Conservation (phyloP, 1,140 invertebrate genomes). For the Ctenoplectra terminalis region DNA sequence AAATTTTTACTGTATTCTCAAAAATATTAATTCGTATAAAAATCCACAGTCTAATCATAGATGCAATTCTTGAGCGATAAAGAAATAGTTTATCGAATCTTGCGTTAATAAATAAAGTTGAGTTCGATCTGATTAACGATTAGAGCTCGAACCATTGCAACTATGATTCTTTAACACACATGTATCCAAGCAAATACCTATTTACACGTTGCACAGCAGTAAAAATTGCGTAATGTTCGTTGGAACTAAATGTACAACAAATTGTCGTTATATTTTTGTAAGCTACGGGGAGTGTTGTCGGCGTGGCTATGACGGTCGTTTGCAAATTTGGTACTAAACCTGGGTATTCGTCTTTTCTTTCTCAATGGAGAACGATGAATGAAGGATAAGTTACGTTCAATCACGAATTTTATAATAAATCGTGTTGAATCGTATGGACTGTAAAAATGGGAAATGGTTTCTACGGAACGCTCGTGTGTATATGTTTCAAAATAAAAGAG, state of each 20-base stretch:
- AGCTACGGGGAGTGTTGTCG: neutral
- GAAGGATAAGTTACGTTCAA: neutral
- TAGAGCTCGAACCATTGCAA: neutral
- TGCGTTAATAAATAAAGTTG: neutral
- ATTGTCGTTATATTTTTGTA: conserved; percentile 53
- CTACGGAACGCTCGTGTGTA: conserved; percentile 18
- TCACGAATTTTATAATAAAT: neutral
- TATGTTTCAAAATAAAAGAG: conserved; percentile 22
- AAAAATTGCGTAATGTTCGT: no score
- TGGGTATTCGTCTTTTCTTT: no score
- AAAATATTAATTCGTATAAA: no score
- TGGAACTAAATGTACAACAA: conserved; percentile 2
- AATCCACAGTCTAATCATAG: no score
- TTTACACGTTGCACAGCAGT: neutral
- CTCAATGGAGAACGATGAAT: neutral
- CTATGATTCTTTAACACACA: conserved; percentile 5
- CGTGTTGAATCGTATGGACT: no score
- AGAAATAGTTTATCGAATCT: no score
- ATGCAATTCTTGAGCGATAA: no score
- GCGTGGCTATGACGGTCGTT: neutral
- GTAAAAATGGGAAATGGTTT: neutral
- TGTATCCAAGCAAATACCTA: neutral
- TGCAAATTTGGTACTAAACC: conserved; percentile 6
- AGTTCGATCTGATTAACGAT: neutral
- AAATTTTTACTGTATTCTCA: no score